phyloP scores from a whole-genome alignment of 2,888 invertebrate species.

The Xestia sexstrigata region DNA sequence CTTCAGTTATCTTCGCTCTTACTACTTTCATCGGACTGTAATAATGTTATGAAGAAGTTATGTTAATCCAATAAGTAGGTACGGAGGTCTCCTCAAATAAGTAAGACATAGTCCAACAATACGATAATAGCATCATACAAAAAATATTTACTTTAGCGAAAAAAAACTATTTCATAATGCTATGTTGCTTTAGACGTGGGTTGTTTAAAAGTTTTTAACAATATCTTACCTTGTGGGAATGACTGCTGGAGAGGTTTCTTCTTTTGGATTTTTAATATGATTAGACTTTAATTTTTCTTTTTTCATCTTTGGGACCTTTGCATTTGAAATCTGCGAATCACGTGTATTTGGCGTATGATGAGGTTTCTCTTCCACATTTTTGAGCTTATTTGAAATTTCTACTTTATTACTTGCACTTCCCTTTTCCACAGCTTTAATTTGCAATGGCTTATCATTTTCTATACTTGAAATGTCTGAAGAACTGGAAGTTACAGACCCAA shows the following conservation, averaged over 20 bases:
- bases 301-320: conserved; percentile 46
- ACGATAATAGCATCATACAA: background rate
- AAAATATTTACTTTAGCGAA: background rate
- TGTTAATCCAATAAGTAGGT: background rate
- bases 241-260: conserved; percentile 15
- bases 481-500: conserved; percentile 79
- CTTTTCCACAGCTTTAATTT: conserved; percentile 46
- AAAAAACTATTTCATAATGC: background rate
- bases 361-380: conserved; percentile 24
- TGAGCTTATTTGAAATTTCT: conserved; percentile 27
- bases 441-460: conserved; percentile 64
- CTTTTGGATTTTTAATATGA: conserved; percentile 45
- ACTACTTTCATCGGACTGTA: conserved; percentile 84
- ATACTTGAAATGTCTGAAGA: conserved; percentile 80
- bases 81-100: background rate
- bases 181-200: background rate
- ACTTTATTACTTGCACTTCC: conserved; percentile 28
- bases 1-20: conserved; percentile 86
- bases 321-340: conserved; percentile 27
- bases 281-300: conserved; percentile 54
- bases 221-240: conserved; percentile 56
- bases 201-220: background rate
- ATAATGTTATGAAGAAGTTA: conserved; percentile 10
- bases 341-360: conserved; percentile 10
- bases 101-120: background rate